phyloP scores from a whole-genome alignment of 2,888 invertebrate genomes.

The Eupithecia tripunctaria region DNA sequence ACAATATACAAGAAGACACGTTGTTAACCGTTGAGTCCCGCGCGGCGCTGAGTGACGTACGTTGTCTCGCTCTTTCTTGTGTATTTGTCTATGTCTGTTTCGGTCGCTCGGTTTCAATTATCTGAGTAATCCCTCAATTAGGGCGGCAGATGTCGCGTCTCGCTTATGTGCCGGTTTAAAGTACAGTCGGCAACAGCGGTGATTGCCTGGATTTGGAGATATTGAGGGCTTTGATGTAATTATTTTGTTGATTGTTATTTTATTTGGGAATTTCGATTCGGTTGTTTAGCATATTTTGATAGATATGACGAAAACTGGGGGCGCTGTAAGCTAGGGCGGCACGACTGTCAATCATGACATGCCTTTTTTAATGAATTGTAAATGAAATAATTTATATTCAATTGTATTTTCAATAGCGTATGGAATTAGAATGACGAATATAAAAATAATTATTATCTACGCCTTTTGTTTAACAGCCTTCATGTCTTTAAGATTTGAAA shows the following conservation, averaged over 20 bases:
- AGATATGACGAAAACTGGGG: slow-evolving; percentile 9
- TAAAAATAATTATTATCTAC: not conserved
- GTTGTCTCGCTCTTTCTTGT: slow-evolving; percentile 65
- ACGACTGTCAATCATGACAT: slow-evolving; percentile 1
- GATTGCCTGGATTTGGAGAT: slow-evolving; percentile 67
- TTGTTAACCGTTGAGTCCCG: slow-evolving; percentile 85
- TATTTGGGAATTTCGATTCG: slow-evolving; percentile 46
- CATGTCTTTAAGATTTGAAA: too few species aligned
- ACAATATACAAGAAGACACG: slow-evolving; percentile 87
- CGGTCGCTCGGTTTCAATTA: slow-evolving; percentile 85
- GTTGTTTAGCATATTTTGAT: slow-evolving; percentile 36
- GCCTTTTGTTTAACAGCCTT: not conserved
- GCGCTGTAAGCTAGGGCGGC: not conserved
- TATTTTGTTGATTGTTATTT: slow-evolving; percentile 57
- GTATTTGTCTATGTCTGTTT: slow-evolving; percentile 54
- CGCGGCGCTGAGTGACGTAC: slow-evolving; percentile 65
- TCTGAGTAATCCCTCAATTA: slow-evolving; percentile 88
- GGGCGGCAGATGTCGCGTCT: slow-evolving; percentile 85
- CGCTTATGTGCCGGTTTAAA: slow-evolving; percentile 83
- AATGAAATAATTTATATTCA: not conserved
- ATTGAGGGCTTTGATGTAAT: slow-evolving; percentile 60
- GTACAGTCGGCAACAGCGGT: slow-evolving; percentile 79
- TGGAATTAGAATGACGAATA: not conserved
- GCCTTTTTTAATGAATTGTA: slow-evolving; percentile 7
- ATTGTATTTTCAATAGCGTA: not conserved